phyloP scores from a whole-genome alignment of 2,888 invertebrate genomes.

The Marronus borbonicus region DNA sequence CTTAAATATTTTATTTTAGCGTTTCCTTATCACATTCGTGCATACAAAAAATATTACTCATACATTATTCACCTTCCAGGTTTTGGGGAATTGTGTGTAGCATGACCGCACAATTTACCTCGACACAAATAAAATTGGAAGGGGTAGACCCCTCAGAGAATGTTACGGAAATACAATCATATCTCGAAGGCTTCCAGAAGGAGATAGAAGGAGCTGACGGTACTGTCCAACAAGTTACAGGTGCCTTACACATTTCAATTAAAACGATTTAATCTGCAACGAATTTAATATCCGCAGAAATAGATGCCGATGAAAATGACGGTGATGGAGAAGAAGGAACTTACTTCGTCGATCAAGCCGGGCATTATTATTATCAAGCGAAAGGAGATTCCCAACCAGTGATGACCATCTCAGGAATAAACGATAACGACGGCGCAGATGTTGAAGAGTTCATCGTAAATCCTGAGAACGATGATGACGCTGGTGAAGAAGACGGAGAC shows the following conservation, averaged over 20 bases:
- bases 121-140: conserved; percentile 69
- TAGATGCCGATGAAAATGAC: conserved; percentile 64
- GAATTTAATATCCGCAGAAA: conserved; percentile 49
- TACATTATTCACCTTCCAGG: conserved; percentile 13
- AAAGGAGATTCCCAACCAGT: conserved; percentile 77
- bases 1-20: background rate
- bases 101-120: conserved; percentile 67
- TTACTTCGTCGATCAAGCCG: conserved; percentile 87
- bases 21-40: background rate
- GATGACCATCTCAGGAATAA: conserved; percentile 75
- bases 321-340: conserved; percentile 78
- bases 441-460: conserved; percentile 71
- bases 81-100: conserved; percentile 53
- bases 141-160: conserved; percentile 69
- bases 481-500: conserved; percentile 60
- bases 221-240: conserved; percentile 68
- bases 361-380: conserved; percentile 87
- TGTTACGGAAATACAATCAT: conserved; percentile 84
- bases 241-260: conserved; percentile 61
- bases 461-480: conserved; percentile 72
- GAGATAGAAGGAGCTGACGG: conserved; percentile 79
- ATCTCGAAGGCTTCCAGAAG: conserved; percentile 86
- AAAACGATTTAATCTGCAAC: no score
- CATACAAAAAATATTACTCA: conserved; percentile 5
- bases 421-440: conserved; percentile 67